phyloP scores from a whole-genome alignment of 2,113 vertebrate genomes.

The Osmerus mordax region DNA sequence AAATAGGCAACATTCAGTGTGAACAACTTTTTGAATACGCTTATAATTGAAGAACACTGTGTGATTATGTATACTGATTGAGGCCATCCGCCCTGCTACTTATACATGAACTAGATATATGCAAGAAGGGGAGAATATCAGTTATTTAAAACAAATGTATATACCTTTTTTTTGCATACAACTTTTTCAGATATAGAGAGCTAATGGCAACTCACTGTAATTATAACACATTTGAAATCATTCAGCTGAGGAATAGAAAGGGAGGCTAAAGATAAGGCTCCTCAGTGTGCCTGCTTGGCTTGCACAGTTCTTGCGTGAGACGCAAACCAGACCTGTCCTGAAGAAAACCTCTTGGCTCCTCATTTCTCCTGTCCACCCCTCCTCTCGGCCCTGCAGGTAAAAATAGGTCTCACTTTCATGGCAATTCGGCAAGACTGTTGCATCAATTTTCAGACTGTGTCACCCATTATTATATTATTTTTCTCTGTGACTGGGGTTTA shows the following conservation, averaged over 20 bases:
- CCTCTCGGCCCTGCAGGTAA: background rate
- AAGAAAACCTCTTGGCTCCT: background rate
- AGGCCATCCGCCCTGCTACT: background rate
- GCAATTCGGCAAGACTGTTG: background rate
- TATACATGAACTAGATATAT: background rate
- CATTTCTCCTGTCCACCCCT: background rate
- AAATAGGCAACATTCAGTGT: slow-evolving; percentile 19
- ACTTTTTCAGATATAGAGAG: too few relatives aligned
- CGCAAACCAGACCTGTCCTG: background rate
- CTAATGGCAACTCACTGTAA: too few relatives aligned
- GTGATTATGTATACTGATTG: slow-evolving; percentile 5
- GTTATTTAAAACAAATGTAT: too few relatives aligned
- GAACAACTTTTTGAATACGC: slow-evolving; percentile 7
- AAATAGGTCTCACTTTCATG: slow-evolving; percentile 15
- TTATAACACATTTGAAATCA: too few relatives aligned
- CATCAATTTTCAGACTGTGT: slow-evolving; percentile 8
- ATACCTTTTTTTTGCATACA: too few relatives aligned
- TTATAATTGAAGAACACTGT: background rate
- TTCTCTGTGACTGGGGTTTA: slow-evolving; percentile 20
- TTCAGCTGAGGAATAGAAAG: too few relatives aligned
- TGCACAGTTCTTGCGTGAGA: slow-evolving; percentile 1
- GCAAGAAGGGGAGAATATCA: background rate
- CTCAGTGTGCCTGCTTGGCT: background rate
- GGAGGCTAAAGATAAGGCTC: background rate
- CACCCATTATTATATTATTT: slow-evolving; percentile 23